Conservation (phyloP, 1,140 invertebrate species). For the Cotesia chilonis region DNA sequence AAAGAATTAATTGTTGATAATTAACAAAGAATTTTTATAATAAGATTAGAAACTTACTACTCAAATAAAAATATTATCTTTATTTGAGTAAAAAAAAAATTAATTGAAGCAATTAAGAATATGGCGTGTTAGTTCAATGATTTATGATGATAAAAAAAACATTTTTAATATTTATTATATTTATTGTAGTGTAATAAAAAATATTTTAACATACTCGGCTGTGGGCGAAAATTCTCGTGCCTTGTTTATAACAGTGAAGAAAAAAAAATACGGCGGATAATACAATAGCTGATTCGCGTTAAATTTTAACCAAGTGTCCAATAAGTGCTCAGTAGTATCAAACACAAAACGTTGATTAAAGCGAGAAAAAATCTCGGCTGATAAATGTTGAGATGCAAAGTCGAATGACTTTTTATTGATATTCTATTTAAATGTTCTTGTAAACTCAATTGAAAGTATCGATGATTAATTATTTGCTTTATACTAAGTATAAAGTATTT, state of each 20-base stretch:
- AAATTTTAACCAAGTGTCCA: neutral
- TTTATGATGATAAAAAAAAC: too few species aligned
- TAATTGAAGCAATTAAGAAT: too few species aligned
- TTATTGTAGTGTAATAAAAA: neutral
- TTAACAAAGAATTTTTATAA: too few species aligned
- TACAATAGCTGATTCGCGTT: neutral
- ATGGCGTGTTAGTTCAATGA: too few species aligned
- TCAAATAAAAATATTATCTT: too few species aligned
- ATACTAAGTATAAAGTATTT: neutral
- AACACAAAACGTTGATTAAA: slow-evolving; percentile 3
- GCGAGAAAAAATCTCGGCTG: slow-evolving; percentile 11
- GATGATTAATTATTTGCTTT: neutral
- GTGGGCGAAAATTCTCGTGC: slow-evolving; percentile 59
- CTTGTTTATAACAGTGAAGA: slow-evolving; percentile 45
- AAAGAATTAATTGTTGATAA: too few species aligned
- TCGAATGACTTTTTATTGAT: neutral
- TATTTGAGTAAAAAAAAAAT: too few species aligned
- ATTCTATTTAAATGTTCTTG: neutral
- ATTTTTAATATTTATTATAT: too few species aligned
- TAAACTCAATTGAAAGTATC: neutral
- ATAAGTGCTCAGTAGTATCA: slow-evolving; percentile 4
- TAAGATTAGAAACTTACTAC: too few species aligned
- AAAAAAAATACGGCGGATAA: slow-evolving; percentile 19
- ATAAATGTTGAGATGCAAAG: slow-evolving; percentile 30
- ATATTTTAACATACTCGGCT: slow-evolving; percentile 45